Conservation (phyloP, 2,113 vertebrate genomes). For the Regulus satrapa region DNA sequence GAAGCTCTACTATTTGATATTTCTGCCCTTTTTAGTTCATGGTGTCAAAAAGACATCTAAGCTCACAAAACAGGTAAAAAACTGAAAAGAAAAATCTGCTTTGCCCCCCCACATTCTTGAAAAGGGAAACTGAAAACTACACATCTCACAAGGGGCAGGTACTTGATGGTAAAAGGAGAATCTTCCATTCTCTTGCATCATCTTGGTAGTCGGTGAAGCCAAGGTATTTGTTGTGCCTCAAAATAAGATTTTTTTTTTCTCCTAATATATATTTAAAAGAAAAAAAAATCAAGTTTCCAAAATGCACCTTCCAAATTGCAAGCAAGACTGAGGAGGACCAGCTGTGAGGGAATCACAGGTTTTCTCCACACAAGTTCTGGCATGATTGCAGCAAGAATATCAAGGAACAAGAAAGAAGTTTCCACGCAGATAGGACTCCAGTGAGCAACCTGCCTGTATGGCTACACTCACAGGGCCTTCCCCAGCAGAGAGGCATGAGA, state of each 20-base stretch:
- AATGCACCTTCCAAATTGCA: background rate
- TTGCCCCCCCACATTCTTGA: background rate
- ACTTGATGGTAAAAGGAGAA: background rate
- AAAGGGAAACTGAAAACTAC: slow-evolving; percentile 28
- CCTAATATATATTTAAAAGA: background rate
- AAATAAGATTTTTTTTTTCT: background rate
- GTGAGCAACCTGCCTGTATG: background rate
- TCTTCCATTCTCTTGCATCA: slow-evolving; percentile 1
- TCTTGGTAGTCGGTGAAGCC: background rate
- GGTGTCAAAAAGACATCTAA: background rate
- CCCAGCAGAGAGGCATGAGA: background rate
- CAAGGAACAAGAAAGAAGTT: background rate
- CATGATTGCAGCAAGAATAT: background rate
- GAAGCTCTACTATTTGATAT: background rate
- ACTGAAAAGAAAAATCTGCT: slow-evolving; percentile 24
- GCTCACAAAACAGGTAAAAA: slow-evolving; percentile 17
- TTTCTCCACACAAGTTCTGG: slow-evolving; percentile 3
- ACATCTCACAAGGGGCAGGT: background rate
- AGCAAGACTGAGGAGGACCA: background rate
- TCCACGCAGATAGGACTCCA: background rate
- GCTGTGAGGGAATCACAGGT: background rate
- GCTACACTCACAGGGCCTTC: background rate
- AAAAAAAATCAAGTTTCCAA: slow-evolving; percentile 24
- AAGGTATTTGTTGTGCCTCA: background rate
- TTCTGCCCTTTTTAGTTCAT: background rate